Evolutionary conservation across 2,888 invertebrate species (phyloP).

Genomic region (Lottia gigantea): DNA sequence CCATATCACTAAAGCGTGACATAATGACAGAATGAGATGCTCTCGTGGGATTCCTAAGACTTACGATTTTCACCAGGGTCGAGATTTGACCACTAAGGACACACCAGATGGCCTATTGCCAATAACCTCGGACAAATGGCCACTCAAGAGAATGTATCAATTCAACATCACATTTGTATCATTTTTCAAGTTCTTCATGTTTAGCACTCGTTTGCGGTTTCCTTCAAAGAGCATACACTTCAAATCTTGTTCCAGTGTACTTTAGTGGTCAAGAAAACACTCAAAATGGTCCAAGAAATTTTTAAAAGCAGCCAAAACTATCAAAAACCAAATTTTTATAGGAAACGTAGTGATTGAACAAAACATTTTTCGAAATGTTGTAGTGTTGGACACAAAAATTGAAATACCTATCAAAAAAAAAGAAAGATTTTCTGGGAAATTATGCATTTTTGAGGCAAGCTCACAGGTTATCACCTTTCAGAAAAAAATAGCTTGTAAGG

Average conservation of each 20-base stretch:
- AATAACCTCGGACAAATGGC: slow-evolving; percentile 3
- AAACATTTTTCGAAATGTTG: too few relatives aligned
- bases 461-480: too few relatives aligned
- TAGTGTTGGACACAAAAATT: too few relatives aligned
- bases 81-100: slow-evolving; percentile 17
- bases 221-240: slow-evolving; percentile 5
- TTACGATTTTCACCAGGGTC: slow-evolving; percentile 1
- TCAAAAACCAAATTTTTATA: not conserved
- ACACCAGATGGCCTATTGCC: slow-evolving; percentile 8
- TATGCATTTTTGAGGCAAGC: too few relatives aligned
- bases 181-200: slow-evolving; percentile 2
- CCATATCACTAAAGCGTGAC: slow-evolving; percentile 10
- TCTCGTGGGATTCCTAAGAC: slow-evolving; percentile 9
- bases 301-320: not conserved
- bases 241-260: not conserved
- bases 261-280: slow-evolving; percentile 2
- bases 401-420: too few relatives aligned
- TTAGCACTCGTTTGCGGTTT: slow-evolving; percentile 9
- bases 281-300: not conserved
- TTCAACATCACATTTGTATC: slow-evolving; percentile 4
- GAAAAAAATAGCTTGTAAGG: too few relatives aligned
- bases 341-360: too few relatives aligned
- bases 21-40: slow-evolving; percentile 19
- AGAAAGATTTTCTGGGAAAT: too few relatives aligned
- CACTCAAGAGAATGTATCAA: slow-evolving; percentile 2